Evolutionary conservation across 2,113 vertebrate genomes (phyloP).

Genomic region (Syrmaticus mikado): DNA sequence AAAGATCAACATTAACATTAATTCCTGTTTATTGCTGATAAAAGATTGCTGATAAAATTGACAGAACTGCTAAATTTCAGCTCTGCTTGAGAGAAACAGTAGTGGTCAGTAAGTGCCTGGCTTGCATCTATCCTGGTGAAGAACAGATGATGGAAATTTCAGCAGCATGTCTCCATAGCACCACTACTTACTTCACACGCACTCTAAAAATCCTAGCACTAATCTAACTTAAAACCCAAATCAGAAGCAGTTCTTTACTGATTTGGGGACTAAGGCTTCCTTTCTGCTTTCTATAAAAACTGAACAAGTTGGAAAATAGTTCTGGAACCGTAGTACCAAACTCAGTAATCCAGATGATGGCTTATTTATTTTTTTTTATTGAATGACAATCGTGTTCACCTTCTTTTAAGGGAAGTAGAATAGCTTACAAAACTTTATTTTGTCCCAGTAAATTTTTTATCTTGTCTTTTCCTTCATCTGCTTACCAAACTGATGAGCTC

Average conservation of each 20-base stretch:
- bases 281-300: background rate
- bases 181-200: accelerated
- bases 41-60: background rate
- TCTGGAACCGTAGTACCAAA: background rate
- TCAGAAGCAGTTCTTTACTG: background rate
- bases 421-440: background rate
- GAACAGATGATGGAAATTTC: background rate
- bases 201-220: background rate
- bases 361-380: background rate
- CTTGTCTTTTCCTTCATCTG: background rate
- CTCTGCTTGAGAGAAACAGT: background rate
- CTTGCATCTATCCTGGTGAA: background rate
- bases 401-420: background rate
- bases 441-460: background rate
- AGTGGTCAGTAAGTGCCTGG: background rate
- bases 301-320: background rate
- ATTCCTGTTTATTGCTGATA: background rate
- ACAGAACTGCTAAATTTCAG: background rate
- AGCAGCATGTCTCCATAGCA: background rate
- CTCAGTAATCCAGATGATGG: background rate
- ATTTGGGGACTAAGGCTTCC: background rate
- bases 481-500: background rate
- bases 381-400: background rate
- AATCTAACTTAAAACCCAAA: background rate
- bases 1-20: background rate